Conservation (phyloP, 2,888 invertebrate genomes). For the Margaritifera margaritifera region DNA sequence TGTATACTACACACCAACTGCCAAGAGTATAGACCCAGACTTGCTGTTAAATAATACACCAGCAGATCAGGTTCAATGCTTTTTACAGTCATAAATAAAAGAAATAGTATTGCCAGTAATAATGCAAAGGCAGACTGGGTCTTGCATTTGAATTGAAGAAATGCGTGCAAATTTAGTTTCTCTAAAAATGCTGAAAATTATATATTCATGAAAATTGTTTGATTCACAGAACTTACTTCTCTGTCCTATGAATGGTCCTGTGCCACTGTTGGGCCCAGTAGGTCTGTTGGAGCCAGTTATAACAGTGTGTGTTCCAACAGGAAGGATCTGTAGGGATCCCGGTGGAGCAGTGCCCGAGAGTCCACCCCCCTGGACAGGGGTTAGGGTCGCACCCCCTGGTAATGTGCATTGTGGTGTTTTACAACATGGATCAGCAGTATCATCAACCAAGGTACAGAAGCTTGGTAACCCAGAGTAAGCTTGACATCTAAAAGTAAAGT, state of each 20-base stretch:
- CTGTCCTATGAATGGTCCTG: conserved; percentile 17
- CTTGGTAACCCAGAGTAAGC: conserved; percentile 50
- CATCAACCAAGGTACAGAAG: conserved; percentile 46
- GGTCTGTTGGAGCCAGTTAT: conserved; percentile 46
- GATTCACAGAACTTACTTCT: conserved; percentile 23
- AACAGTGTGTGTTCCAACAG: conserved; percentile 51
- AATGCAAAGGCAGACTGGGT: too few species aligned
- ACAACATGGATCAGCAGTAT: conserved; percentile 53
- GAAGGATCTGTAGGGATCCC: conserved; percentile 42
- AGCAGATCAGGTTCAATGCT: too few species aligned
- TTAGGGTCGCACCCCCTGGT: conserved; percentile 27
- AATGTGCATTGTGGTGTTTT: conserved; percentile 48
- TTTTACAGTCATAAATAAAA: too few species aligned
- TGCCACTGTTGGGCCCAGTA: conserved; percentile 19
- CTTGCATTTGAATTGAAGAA: neutral
- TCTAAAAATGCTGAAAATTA: neutral
- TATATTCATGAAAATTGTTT: too few species aligned
- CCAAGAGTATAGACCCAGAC: too few species aligned
- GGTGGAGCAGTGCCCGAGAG: conserved; percentile 41
- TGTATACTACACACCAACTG: too few species aligned
- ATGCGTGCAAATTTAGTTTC: too few species aligned
- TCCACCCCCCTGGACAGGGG: conserved; percentile 34
- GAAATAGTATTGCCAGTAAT: too few species aligned
- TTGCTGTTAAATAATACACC: too few species aligned
- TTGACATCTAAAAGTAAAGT: conserved; percentile 41